phyloP scores from a whole-genome alignment of 1,140 invertebrate species.

The Sweltsa coloradensis region DNA sequence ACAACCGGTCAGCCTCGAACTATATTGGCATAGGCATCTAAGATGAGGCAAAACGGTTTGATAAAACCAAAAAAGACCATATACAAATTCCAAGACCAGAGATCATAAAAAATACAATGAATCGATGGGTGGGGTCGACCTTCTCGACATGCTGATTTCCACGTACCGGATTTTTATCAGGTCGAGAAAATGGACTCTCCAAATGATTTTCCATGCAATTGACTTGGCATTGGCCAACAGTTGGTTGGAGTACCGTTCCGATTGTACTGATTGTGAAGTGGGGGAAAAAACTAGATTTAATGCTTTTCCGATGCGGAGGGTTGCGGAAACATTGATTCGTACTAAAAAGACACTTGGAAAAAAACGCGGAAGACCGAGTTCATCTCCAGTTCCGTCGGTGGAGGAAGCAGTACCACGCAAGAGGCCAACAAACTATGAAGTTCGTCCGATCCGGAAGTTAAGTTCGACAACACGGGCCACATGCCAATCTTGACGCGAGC shows the following conservation, averaged over 20 bases:
- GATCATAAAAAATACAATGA: constrained; percentile 26
- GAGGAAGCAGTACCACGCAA: constrained; percentile 1
- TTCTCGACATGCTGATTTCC: constrained; percentile 21
- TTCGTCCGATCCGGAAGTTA: not conserved
- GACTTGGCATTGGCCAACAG: constrained; percentile 19
- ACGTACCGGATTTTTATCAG: constrained; percentile 20
- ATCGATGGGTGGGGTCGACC: constrained; percentile 29
- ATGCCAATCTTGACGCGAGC: not conserved
- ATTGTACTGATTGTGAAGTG: constrained; percentile 9
- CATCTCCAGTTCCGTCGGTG: not conserved
- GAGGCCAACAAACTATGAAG: not conserved
- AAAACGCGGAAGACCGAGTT: constrained; percentile 8
- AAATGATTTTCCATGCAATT: constrained; percentile 22
- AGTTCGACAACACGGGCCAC: constrained; percentile 2
- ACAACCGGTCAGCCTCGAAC: constrained; percentile 30
- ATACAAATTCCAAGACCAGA: constrained; percentile 24
- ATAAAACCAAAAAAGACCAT: constrained; percentile 21
- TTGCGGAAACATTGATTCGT: constrained; percentile 11
- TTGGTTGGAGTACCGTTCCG: constrained; percentile 22
- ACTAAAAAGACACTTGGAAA: not conserved
- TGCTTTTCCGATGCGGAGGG: constrained; percentile 10
- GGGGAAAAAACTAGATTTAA: constrained; percentile 8
- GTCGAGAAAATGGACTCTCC: constrained; percentile 25
- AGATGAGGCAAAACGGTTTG: constrained; percentile 26
- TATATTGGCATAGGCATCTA: constrained; percentile 27